Percentiles rank a stretch among this genome's conserved stretches.
These are phyloP conservation scores for Phragmatobia fuliginosa DNA, from an alignment of 2,888 invertebrate genomes.

Conservation along the genomic window DNA sequence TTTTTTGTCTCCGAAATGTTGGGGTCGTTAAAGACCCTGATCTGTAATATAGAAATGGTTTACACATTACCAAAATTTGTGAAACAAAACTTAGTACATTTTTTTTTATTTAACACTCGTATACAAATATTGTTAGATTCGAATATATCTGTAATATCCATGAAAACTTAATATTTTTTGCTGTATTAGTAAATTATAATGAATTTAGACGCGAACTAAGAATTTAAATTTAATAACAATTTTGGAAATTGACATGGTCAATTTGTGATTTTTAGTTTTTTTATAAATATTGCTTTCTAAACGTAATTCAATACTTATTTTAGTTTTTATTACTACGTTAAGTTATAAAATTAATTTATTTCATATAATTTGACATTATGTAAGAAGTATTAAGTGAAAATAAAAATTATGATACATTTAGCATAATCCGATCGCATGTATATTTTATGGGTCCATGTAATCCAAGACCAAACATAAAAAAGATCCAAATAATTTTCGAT, in stretches of 20 bases:
- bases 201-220: not conserved
- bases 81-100: not conserved
- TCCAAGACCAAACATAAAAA: constrained; percentile 29
- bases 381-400: too few species aligned
- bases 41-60: constrained; percentile 2
- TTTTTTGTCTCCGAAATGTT: constrained; percentile 41
- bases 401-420: too few species aligned
- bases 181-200: not conserved
- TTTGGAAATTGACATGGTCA: too few species aligned
- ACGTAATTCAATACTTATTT: too few species aligned
- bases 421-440: not conserved
- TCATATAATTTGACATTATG: too few species aligned
- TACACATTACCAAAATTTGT: constrained; percentile 20
- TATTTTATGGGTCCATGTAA: constrained; percentile 24
- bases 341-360: not conserved
- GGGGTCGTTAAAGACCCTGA: constrained; percentile 33
- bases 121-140: not conserved
- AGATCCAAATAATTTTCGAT: constrained; percentile 60
- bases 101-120: not conserved
- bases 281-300: too few species aligned
- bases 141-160: not conserved
- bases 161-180: too few species aligned
- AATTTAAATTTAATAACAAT: not conserved
- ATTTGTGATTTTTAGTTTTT: too few species aligned
- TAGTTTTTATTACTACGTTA: not conserved